Base-by-base conservation (phyloP, 1,140 invertebrate species). In the Drosophila watanabei region DNA sequence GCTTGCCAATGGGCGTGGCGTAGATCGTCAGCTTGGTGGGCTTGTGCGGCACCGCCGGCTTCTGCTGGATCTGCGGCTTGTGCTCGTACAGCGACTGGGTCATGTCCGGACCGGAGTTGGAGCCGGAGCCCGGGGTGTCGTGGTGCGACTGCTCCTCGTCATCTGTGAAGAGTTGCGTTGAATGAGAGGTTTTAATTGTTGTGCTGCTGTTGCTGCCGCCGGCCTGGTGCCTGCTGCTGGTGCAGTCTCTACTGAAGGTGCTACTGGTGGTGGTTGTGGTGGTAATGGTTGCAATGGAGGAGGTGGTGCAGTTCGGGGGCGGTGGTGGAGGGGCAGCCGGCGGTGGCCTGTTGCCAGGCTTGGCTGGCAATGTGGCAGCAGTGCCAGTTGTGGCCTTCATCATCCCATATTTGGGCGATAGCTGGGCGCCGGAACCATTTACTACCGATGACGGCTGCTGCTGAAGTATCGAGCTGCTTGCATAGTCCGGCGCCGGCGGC, bases 1-100 rank as follows among this genome's bases (percentile, higher is more conserved):
- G 84, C 45, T 93, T 93, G 54, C 85, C 91, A 46, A 94, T 95
- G 11, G 95, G 95, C 18, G 94, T 95, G 13, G 95, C 95, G 52
- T 95, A 95, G 32, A 95, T 95, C 10, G 94, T 94, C 13, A 94
- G 76, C 76, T 95, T 95, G 32, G 93, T 90, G 30, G 95, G 95
- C 89, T 96, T 96, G 1, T 94, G 94, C 20, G 95, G 95, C 18
- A 94, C 94, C 20, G 94, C 94, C 5, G 94, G 94, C 84, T 94
- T 95, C 48, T 87, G 79, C 18, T 68, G 75, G 24, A 64, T 48
- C 39, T 75, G 65, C 3, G 60, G 43, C 20, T 78, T 79, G 41
- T 71, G 80, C 52, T 75, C 76, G 46, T 81, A 91, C 28, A 92
- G 82, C 30, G 86, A 92, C 51, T 92, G 91, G 35, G 84, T 88